Evolutionary conservation across 2,888 invertebrate genomes (phyloP), one percentile per base, ranked within the genome.

Genomic region (Scaptomyza reducta): DNA sequence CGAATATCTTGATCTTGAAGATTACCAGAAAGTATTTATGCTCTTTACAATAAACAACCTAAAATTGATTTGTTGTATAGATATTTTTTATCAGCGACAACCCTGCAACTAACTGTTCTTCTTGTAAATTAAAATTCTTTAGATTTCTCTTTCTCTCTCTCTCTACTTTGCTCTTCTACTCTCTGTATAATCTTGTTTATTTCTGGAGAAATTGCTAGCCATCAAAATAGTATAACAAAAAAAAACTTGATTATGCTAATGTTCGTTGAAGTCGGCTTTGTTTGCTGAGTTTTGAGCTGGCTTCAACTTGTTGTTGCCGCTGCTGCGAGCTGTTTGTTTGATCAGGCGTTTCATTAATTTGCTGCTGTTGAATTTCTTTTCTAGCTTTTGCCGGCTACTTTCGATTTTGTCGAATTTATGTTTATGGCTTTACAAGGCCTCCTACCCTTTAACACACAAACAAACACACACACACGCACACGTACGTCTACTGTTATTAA

Each of bases 161-260:
- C 2, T 16, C 14, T 7, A 9, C 22, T 9, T 25, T 69, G 6
- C 1, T 29, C 27, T 29, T 25, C 5, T n/a, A n/a, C 27, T 47
- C 18, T 77, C 56, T 74, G 64, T 56, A 60, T 50, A 62, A 73
- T 83, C 77, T 67, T 63, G 53, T 51, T 78, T 41, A 6, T 16
- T 40, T 16, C 50, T 47, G 47, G 41, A 58, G 55, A 70, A 51
- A 53, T 57, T 47, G 57, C 70, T 42, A 42, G 18, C n/a, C 50
- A 13, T 9, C 29, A 58, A 58, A 51, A 10, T n/a, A 35, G 49
- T 1, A 22, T 4, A 22, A 22, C 56, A 46, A 69, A 77, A 56
- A 46, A 77, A 77, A 6, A 65, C 65, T 77, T 77, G 55, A 63
- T 74, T 84, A 79, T 79, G 81, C 64, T 79, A 79, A 79, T 83